Base-by-base conservation (phyloP, 2,797 vertebrate species). In the Pipistrellus pygmaeus region DNA sequence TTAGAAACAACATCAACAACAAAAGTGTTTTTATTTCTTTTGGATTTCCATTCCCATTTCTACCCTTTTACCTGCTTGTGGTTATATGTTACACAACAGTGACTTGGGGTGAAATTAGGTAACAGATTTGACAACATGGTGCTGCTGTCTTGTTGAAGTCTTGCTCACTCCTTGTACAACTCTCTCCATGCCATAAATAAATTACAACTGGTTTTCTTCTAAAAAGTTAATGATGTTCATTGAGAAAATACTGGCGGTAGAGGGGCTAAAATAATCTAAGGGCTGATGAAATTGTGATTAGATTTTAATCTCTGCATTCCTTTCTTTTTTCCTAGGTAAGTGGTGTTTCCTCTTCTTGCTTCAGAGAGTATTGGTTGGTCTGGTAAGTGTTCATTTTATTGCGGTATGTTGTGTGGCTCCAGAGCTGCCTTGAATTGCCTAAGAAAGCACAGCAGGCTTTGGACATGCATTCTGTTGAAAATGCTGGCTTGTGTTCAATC, bases 251-350 rank as follows among this genome's bases (percentile, higher is more conserved):
- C 5, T 66, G 76, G 21, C 64, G 25, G 2, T 55, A 8, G 25
- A 73, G 25, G 21, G 9, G 53, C 32, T 85, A 8, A 62, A 55
- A 46, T 64, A 78, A 71, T 53, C 44, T 88, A 62, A 82, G 51
- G 62, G 69, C 5, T 60, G 17, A 46, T 75, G 0, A 25, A 44
- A 78, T 55, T 73, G 23, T 69, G 30, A 60, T 90, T 83, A 66
- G 44, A 90, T 80, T 20, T 91, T 97, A 89, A 85, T 85, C 57
- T 23, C 35, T 93, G 46, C 51, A 18, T 55, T 73, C 51, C 66
- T 91, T 84, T 93, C 53, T 96, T 92, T 72, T 72, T 57, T 64
- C 97, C 90, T 96, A 98, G 98, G 98, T 98, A 98, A 98, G 98
- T 98, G 98, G 88, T 90, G 75, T 93, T 98, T 98, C 93, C 96